Conservation (phyloP, 2,797 vertebrate genomes). For the Knipowitschia caucasica region DNA sequence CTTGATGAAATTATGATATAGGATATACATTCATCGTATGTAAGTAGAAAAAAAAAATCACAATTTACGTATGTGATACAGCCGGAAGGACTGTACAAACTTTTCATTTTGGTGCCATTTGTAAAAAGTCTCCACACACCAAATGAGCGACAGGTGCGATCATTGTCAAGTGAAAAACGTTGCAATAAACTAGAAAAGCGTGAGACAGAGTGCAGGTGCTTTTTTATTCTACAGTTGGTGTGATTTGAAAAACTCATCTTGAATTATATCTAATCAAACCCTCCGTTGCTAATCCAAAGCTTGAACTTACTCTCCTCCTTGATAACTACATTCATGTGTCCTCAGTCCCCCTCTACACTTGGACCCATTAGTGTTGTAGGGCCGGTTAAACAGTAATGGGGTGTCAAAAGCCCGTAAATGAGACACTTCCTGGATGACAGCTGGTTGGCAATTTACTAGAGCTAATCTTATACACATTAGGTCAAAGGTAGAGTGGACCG, state of each 20-base stretch:
- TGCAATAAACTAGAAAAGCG: too few species aligned
- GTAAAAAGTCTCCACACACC: too few species aligned
- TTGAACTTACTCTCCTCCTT: not conserved
- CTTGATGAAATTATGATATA: too few species aligned
- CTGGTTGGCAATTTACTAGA: constrained; percentile 67
- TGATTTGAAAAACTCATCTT: not conserved
- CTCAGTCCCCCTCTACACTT: constrained; percentile 1
- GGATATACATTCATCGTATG: too few species aligned
- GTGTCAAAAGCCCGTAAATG: constrained; percentile 47
- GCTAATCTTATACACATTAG: constrained; percentile 64
- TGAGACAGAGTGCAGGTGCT: too few species aligned
- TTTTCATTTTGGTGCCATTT: too few species aligned
- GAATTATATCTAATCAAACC: not conserved
- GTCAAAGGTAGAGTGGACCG: constrained; percentile 56
- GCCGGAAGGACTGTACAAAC: too few species aligned
- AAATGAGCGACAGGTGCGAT: too few species aligned
- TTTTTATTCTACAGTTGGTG: not conserved
- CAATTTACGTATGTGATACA: too few species aligned
- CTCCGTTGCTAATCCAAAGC: too few species aligned
- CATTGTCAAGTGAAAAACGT: too few species aligned
- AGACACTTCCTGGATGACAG: constrained; percentile 52
- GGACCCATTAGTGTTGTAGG: constrained; percentile 7
- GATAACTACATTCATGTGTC: constrained; percentile 6
- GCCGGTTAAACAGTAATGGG: constrained; percentile 59
- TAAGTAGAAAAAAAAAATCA: too few species aligned